Percentiles rank a stretch among this genome's conserved stretches.
Conservation (phyloP, 2,113 vertebrate species). For the Atractosteus spatula region DNA sequence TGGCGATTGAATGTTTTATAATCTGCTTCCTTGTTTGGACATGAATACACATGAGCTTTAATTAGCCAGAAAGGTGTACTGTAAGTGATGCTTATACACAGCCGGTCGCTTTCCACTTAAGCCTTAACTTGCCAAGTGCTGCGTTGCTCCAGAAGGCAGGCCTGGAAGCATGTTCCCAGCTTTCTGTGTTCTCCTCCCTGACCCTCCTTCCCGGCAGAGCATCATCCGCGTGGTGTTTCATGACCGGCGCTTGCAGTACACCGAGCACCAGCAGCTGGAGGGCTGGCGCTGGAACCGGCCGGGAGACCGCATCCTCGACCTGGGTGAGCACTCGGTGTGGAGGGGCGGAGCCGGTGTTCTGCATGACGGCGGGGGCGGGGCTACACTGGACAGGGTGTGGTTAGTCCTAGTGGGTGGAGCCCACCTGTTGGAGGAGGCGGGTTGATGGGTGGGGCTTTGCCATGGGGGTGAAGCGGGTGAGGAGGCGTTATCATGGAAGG, state of each 20-base stretch:
- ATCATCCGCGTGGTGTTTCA: constrained; percentile 96
- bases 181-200: constrained; percentile 8
- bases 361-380: too few species aligned
- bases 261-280: constrained; percentile 95
- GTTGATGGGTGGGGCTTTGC: too few species aligned
- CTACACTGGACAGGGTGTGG: too few species aligned
- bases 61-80: background rate
- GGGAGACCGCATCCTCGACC: constrained; percentile 90
- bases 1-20: too few species aligned
- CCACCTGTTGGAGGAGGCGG: too few species aligned
- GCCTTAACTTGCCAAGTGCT: background rate
- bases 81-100: background rate
- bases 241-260: constrained; percentile 91
- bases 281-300: constrained; percentile 97
- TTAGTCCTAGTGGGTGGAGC: too few species aligned
- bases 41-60: background rate
- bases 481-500: too few species aligned
- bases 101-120: background rate
- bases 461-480: too few species aligned
- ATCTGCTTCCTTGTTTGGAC: too few species aligned
- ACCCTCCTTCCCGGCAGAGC: constrained; percentile 68
- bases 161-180: background rate
- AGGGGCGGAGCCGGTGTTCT: too few species aligned
- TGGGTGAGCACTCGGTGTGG: constrained; percentile 67
- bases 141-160: too few species aligned